Evolutionary conservation across 2,113 vertebrate genomes (phyloP).

Genomic region (Cryptomyrus ogoouensis): DNA sequence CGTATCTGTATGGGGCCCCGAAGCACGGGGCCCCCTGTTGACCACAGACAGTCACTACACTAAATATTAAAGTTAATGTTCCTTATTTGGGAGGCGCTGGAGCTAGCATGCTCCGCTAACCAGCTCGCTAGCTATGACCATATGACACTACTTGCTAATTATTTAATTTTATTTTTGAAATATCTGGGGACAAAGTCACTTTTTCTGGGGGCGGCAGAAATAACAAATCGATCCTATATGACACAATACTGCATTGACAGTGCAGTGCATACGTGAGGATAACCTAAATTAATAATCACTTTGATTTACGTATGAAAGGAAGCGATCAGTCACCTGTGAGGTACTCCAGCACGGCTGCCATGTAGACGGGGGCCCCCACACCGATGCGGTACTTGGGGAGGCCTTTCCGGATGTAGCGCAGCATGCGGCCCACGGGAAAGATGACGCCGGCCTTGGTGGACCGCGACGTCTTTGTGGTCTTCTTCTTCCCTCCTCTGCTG

Average conservation of each 20-base stretch:
- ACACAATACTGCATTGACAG: neutral
- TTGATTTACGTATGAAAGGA: neutral
- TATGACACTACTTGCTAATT: neutral
- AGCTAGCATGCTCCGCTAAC: neutral
- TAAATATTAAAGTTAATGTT: neutral
- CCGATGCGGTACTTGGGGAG: slow-evolving; percentile 92
- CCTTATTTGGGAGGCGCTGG: neutral
- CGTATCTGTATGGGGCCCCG: neutral
- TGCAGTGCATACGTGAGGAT: neutral
- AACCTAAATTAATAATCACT: neutral
- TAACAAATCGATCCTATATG: neutral
- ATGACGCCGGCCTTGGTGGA: slow-evolving; percentile 93
- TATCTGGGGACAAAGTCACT: neutral
- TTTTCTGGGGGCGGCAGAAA: neutral
- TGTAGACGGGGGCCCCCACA: slow-evolving; percentile 91
- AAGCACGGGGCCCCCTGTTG: neutral
- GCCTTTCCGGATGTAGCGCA: slow-evolving; percentile 90
- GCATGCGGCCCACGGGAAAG: slow-evolving; percentile 95
- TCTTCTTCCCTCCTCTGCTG: slow-evolving; percentile 95
- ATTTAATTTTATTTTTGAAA: neutral
- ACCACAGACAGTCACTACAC: neutral
- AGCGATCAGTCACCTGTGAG: slow-evolving; percentile 74
- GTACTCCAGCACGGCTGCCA: slow-evolving; percentile 95
- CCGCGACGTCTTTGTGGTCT: slow-evolving; percentile 87
- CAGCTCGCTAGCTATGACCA: neutral